Evolutionary conservation across 2,888 invertebrate species (phyloP).

Genomic region (Tetranychus truncatus): DNA sequence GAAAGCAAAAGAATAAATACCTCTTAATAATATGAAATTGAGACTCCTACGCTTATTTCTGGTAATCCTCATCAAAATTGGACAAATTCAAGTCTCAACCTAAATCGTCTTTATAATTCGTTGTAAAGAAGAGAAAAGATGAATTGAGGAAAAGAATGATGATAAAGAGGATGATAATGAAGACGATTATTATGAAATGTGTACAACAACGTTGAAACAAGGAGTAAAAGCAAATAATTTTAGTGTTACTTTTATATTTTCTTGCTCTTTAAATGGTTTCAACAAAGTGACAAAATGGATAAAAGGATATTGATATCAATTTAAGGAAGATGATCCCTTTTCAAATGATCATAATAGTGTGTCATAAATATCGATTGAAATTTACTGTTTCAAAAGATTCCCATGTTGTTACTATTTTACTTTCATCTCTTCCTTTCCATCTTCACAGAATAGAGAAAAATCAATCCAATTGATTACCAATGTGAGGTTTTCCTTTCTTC

Average conservation of each 20-base stretch:
- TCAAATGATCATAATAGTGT: not conserved
- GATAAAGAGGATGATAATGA: not conserved
- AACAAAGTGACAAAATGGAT: not conserved
- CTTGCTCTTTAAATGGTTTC: not conserved
- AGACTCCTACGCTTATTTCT: no score
- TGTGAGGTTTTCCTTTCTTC: not conserved
- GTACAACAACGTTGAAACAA: not conserved
- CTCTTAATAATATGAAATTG: no score
- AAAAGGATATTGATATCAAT: not conserved
- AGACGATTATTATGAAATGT: not conserved
- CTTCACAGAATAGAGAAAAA: not conserved
- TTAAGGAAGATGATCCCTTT: not conserved
- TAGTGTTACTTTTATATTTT: not conserved
- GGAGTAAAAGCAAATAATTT: not conserved
- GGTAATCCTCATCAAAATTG: no score
- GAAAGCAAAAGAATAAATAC: no score
- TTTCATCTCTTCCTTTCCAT: not conserved
- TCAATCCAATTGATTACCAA: not conserved
- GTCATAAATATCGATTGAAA: constrained; percentile 1
- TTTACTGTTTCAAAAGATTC: not conserved
- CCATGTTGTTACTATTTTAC: not conserved
- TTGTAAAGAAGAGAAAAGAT: not conserved
- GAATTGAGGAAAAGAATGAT: not conserved
- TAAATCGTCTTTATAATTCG: not conserved
- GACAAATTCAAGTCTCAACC: no score